A percentile compares a stretch with the other conserved stretches of the same genome.
phyloP scores from a whole-genome alignment of 92 coral and sea anemone species.

The Pocillopora grandis region DNA sequence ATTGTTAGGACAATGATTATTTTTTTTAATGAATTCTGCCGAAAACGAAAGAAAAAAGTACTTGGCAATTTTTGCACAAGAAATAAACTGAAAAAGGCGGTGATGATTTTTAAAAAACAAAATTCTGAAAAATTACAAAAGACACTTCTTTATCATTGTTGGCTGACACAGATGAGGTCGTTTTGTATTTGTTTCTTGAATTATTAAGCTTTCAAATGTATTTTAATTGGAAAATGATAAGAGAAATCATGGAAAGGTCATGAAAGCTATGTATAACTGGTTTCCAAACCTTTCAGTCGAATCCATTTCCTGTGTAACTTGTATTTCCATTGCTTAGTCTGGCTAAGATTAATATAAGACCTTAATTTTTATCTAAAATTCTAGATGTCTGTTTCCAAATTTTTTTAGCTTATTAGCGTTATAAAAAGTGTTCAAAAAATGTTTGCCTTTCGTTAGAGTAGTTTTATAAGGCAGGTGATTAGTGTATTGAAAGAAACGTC shows the following conservation, averaged over 20 bases:
- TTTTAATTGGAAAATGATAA: constrained; percentile 16
- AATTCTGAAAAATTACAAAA: background rate
- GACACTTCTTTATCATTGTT: background rate
- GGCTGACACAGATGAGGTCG: background rate
- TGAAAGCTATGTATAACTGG: background rate
- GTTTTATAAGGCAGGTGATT: no score
- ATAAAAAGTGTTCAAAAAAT: no score
- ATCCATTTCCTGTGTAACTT: no score
- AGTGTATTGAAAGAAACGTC: no score
- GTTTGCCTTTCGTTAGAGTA: no score
- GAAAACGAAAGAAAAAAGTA: background rate
- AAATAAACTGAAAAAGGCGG: background rate
- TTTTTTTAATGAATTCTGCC: background rate
- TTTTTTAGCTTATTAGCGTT: no score
- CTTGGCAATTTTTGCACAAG: background rate
- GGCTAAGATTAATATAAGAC: no score
- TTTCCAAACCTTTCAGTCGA: no score
- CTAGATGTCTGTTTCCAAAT: no score
- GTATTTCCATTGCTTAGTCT: no score
- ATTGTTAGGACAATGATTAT: no score
- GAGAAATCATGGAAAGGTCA: background rate
- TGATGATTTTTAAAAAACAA: background rate
- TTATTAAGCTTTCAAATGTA: background rate
- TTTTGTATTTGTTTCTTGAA: background rate
- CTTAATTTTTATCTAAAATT: no score